These are phyloP conservation scores for western clawed frog (Xenopus tropicalis) DNA, from an alignment of 2,113 vertebrate species.

Conservation along the genomic window UCB_Xtro_10.0 CM004447.2:118783001-118783500, in stretches of 20 bases:
- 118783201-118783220: slow-evolving; percentile 27
- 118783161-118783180: slow-evolving; percentile 27
- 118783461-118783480: too few species aligned
- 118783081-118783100: not conserved
- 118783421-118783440: too few species aligned
- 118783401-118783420: too few species aligned
- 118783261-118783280: too few species aligned
- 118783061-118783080: not conserved
- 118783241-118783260: slow-evolving; percentile 9
- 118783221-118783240: slow-evolving; percentile 26
- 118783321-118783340: too few species aligned
- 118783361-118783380: too few species aligned
- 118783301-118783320: too few species aligned
- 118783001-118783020: not conserved
- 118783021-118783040: not conserved
- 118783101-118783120: not conserved
- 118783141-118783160: slow-evolving; percentile 34
- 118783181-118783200: slow-evolving; percentile 27
- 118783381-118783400: too few species aligned
- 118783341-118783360: too few species aligned
- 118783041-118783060: slow-evolving; percentile 6
- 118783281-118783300: too few species aligned
- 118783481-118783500: too few species aligned
- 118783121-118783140: slow-evolving; percentile 16
- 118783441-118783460: too few species aligned